phyloP scores from a whole-genome alignment of 2,888 invertebrate species.

The Meganola albula region DNA sequence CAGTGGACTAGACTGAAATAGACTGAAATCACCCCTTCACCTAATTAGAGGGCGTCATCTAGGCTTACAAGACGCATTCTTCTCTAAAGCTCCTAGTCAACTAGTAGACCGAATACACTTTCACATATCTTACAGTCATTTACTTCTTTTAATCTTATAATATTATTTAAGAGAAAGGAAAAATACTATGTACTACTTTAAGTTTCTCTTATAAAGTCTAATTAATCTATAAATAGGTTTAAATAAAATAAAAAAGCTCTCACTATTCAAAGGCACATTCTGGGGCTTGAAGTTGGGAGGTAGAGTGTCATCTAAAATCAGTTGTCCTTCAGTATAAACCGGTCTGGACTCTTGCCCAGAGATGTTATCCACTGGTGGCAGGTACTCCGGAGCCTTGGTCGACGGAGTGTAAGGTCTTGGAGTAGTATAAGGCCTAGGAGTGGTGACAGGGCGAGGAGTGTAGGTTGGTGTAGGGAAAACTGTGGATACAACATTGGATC shows the following conservation, averaged over 20 bases:
- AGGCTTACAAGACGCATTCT: no score
- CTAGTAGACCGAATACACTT: no score
- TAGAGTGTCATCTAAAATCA: conserved; percentile 45
- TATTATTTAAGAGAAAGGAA: no score
- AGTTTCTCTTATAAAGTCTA: no score
- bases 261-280: conserved; percentile 34
- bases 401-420: conserved; percentile 48
- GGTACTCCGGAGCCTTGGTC: conserved; percentile 60
- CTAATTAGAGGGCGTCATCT: no score
- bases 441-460: conserved; percentile 36
- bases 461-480: conserved; percentile 34
- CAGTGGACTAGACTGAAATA: no score
- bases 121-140: no score
- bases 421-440: conserved; percentile 28
- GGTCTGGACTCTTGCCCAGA: conserved; percentile 54
- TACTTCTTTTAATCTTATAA: no score
- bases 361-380: conserved; percentile 55
- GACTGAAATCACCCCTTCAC: no score
- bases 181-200: no score
- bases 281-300: conserved; percentile 18
- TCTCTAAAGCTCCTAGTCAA: no score
- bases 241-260: conserved; percentile 28
- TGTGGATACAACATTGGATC: conserved; percentile 47
- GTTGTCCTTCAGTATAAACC: conserved; percentile 49
- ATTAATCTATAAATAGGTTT: no score